These are phyloP conservation scores for Oriolus oriolus DNA, from an alignment of 2,113 vertebrate genomes.

Conservation along the genomic window DNA sequence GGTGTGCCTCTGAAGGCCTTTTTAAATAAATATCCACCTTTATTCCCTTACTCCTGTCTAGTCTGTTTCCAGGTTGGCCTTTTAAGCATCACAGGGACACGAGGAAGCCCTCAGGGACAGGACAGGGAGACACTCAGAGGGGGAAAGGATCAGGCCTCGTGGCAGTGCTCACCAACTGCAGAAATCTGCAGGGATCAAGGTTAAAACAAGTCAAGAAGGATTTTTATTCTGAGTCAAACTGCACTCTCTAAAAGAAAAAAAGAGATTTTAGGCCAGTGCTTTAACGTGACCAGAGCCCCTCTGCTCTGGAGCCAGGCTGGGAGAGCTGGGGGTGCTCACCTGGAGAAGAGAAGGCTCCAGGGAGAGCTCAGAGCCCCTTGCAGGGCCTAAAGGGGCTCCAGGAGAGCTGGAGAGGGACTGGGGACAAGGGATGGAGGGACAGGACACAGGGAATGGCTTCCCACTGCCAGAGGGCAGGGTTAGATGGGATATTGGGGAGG, in stretches of 20 bases:
- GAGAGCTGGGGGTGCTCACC: fast-evolving
- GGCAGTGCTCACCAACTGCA: background rate
- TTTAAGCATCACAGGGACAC: too few species aligned
- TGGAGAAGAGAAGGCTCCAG: background rate
- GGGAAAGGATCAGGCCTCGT: background rate
- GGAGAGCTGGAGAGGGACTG: background rate
- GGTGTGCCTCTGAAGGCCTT: too few species aligned
- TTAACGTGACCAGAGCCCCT: background rate
- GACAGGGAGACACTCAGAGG: fast-evolving
- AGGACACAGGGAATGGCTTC: background rate
- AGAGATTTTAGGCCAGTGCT: background rate
- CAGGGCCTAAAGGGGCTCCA: background rate
- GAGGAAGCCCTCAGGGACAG: fast-evolving
- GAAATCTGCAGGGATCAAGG: background rate
- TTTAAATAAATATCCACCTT: too few species aligned
- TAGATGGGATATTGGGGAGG: background rate
- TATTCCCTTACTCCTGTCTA: too few species aligned
- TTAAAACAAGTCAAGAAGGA: background rate
- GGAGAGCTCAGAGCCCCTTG: fast-evolving
- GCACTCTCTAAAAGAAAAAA: background rate
- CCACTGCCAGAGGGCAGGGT: background rate
- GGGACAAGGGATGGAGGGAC: background rate
- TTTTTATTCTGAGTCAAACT: background rate
- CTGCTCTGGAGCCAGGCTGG: background rate
- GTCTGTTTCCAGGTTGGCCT: too few species aligned